phyloP scores from a whole-genome alignment of 2,888 invertebrate genomes.

The Arrhopalites spinosus region DNA sequence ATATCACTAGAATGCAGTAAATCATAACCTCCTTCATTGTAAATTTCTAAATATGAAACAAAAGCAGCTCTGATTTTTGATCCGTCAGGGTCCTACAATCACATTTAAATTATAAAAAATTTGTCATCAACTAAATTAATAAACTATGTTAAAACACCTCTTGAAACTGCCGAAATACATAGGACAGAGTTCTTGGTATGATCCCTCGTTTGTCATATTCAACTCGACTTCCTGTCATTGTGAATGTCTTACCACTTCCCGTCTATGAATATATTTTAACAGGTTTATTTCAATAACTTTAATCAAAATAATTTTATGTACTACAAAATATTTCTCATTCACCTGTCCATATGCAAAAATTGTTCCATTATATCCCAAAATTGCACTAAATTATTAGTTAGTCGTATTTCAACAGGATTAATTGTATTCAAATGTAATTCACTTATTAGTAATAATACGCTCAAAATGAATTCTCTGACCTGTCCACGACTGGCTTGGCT shows the following conservation, averaged over 20 bases:
- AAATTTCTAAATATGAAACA: conserved; percentile 65
- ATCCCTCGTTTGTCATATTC: conserved; percentile 62
- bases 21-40: conserved; percentile 66
- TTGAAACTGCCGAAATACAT: conserved; percentile 61
- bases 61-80: conserved; percentile 57
- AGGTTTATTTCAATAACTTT: conserved; percentile 5
- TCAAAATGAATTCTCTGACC: no score
- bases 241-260: conserved; percentile 65
- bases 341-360: conserved; percentile 66
- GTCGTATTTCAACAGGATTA: no score
- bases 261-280: conserved; percentile 60
- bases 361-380: conserved; percentile 65
- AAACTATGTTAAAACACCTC: conserved; percentile 58
- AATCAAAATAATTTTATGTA: not conserved
- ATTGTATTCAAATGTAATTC: no score
- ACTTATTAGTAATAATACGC: no score
- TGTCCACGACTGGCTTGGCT: conserved; percentile 63
- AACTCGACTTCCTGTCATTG: conserved; percentile 63
- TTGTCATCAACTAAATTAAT: not conserved
- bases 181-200: conserved; percentile 63
- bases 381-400: no score
- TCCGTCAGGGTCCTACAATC: conserved; percentile 17
- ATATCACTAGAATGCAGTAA: conserved; percentile 61
- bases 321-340: conserved; percentile 10
- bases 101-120: not conserved